These are phyloP conservation scores for Trisateles emortualis DNA, from an alignment of 2,888 invertebrate genomes.

Conservation along the genomic window DNA sequence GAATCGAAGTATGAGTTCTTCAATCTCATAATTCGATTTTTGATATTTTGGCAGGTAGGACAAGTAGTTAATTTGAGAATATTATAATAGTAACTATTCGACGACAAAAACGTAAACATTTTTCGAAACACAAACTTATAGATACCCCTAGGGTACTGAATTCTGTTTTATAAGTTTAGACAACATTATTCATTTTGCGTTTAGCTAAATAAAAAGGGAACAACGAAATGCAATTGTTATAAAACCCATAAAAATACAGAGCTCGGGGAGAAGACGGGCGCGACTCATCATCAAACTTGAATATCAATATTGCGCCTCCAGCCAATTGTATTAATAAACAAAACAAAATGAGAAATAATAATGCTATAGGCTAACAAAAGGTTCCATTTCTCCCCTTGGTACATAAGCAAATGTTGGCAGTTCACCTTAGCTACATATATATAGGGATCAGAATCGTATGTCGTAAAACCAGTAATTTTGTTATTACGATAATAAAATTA, in stretches of 20 bases:
- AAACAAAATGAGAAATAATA: conserved; percentile 88
- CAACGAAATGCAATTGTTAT: conserved; percentile 73
- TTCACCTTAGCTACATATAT: conserved; percentile 66
- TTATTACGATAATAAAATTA: conserved; percentile 87
- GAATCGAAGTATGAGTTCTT: too few species aligned
- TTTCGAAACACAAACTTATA: too few species aligned
- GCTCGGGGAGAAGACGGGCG: conserved; percentile 74
- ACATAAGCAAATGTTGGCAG: conserved; percentile 71
- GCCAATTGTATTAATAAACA: conserved; percentile 88
- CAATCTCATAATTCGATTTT: too few species aligned
- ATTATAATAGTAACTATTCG: too few species aligned
- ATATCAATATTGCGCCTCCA: conserved; percentile 87
- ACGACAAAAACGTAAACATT: too few species aligned
- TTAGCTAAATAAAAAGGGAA: conserved; percentile 66
- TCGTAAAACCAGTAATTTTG: conserved; percentile 83
- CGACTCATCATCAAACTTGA: conserved; percentile 86
- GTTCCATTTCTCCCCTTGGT: conserved; percentile 85
- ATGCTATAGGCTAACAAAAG: conserved; percentile 87
- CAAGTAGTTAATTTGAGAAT: too few species aligned
- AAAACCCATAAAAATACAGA: conserved; percentile 81
- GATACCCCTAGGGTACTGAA: neutral
- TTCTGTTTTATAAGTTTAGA: conserved; percentile 13
- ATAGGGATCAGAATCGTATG: conserved; percentile 78
- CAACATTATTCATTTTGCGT: conserved; percentile 52
- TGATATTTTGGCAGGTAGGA: too few species aligned